Evolutionary conservation across 2,113 vertebrate genomes (phyloP), one percentile per base, ranked within the genome.

Genomic region (Lophotis ruficrista): DNA sequence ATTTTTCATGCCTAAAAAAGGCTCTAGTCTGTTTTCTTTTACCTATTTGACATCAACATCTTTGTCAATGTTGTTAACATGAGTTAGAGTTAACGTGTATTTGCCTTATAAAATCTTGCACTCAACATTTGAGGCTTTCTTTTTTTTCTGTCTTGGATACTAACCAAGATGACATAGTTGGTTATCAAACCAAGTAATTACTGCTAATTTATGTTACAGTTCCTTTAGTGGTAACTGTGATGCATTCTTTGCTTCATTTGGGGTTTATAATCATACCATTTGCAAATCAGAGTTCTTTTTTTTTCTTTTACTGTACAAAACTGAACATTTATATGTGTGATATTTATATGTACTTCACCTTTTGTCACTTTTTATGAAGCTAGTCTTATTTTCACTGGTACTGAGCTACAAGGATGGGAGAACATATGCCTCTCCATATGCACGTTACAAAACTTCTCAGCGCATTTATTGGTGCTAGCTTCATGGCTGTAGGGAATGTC

Each of bases 391-490:
- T 98, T 98, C 96, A 91, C 97, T 98, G 91, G 94, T 97, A 84
- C 77, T 90, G 91, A 97, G 95, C 96, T 97, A 90, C n/a, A 21
- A 97, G 95, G 94, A 97, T 97, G 95, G 97, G 86, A 89, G 96
- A 98, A 96, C 98, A 98, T 98, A 98, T 98, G 98, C 95, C 96
- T 98, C 97, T 95, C 98, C 98, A 98, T 98, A 98, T 98, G 98
- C 94, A 94, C 89, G 25, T 88, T 96, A 93, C 91, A 97, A 95
- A 97, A 95, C 87, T 98, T 97, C 95, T 98, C 97, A 89, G 87
- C 95, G 96, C 96, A 91, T 97, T 98, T 97, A 97, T 97, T 97
- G 95, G 97, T 98, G 89, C 57, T 98, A 97, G 94, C 93, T 97
- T 93, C 75, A 95, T 98, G 98, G 95, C 95, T 98, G 95, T 93